Evolutionary conservation across 2,797 vertebrate species (phyloP), one percentile per base, ranked within the genome.

Genomic region (Halcyon leucocephala): DNA sequence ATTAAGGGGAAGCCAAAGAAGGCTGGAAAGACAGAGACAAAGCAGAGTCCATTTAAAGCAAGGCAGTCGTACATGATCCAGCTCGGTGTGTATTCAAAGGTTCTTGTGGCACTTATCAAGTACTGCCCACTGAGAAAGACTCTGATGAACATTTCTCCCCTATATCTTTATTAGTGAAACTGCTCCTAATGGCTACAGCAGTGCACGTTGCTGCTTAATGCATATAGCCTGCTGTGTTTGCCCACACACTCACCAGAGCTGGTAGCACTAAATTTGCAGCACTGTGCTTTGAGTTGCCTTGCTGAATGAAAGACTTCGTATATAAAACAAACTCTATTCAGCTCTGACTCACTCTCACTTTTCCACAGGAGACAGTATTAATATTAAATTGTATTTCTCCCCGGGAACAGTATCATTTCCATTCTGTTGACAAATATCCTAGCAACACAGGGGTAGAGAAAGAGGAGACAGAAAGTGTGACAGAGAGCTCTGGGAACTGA

Each of bases 371-470:
- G 79, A 73, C 15, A 66, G 14, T 61, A 77, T 96, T 92, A 89
- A 84, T 77, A 91, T 81, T 95, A 93, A 90, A 64, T 44, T 65
- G 65, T 51, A 26, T 94, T 95, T 96, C 87, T 93, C 84, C 71
- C 42, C 15, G 31, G 57, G 55, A 85, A 65, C 42, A 26, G n/a
- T 58, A 69, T 83, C 14, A 84, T 80, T 96, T 89, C 80, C 71
- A 79, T 81, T 91, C 76, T 95, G 89, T 97, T 97, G 97, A 97
- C 89, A 95, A 94, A 96, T 97, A 97, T 69, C 94, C 80, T 97
- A 93, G 95, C 96, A 97, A 96, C 94, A 41, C 21, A 57, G 16
- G 17, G 39, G 37, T 29, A 71, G 72, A 72, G 64, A 57, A 80
- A 35, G 79, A 78, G 61, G 42, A 94, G 57, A 64, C 42, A 81